phyloP scores from a whole-genome alignment of 1,140 invertebrate genomes.

The Eueides isabella region DNA sequence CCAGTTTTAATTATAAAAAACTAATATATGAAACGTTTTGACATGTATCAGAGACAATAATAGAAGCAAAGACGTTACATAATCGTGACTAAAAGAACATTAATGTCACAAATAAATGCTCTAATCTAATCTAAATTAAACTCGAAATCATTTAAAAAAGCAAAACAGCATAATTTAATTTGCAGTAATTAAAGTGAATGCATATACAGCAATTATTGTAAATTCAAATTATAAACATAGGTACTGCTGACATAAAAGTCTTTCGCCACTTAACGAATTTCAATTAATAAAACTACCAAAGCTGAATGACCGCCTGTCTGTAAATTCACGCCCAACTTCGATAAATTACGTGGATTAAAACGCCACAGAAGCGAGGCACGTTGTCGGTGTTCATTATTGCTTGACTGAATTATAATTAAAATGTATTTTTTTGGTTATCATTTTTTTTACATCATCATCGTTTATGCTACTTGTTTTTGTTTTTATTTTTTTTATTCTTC shows the following conservation, averaged over 20 bases:
- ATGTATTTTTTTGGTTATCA: neutral
- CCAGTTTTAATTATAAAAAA: no score
- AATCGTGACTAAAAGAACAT: no score
- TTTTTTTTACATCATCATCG: neutral
- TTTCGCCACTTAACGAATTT: neutral
- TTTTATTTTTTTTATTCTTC: neutral
- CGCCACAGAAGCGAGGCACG: neutral
- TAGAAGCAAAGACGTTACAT: no score
- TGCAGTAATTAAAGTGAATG: neutral
- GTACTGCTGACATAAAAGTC: neutral
- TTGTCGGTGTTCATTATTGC: neutral
- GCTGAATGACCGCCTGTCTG: slow-evolving; percentile 4
- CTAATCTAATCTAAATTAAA: no score
- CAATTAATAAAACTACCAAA: slow-evolving; percentile 11
- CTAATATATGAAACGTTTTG: no score
- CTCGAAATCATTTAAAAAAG: no score
- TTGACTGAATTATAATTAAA: neutral
- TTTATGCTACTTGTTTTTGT: neutral
- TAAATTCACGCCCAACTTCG: neutral
- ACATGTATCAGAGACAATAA: no score
- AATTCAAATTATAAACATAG: neutral
- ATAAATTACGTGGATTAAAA: slow-evolving; percentile 8
- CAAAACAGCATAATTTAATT: no score
- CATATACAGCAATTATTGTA: neutral
- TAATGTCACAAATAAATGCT: no score